Base-by-base conservation (phyloP, 2,888 invertebrate species). In the Lithodes maja region DNA sequence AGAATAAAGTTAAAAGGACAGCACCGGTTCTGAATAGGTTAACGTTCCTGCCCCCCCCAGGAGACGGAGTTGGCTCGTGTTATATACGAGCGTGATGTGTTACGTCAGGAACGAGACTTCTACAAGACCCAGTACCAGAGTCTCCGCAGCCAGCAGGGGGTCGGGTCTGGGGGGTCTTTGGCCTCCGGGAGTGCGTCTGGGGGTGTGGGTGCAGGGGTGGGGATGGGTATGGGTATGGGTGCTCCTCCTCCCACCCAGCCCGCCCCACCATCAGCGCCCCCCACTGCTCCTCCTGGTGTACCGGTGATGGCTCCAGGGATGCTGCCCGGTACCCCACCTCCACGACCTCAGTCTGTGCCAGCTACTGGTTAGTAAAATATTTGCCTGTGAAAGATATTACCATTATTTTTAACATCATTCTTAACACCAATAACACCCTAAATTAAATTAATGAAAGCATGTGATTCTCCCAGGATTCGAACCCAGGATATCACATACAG, bases 101-200 rank as follows among this genome's bases (percentile, higher is more conserved):
- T 90, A 50, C 69, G 78, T 33, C 89, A 90, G 77, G 91, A 91
- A 84, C 69, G 90, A 9, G 85, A 91, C 68, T 91, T 91, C 83
- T 87, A 87, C 85, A 87, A 89, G 77, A 83, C 85, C 79, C 91
- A 91, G 50, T 81, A 86, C 75, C 88, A 87, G 85, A 61, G 82
- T 15, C n/a, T 90, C 50, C 87, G 75, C 75, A 77, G 52, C 15
- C 89, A 83, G 15, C 89, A 86, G 53, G 78, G 52, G 3, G 84
- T 54, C 55, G 80, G 88, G 33, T 89, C 88, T 15, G 80, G 83
- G 17, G 85, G 75, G 9, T 89, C 88, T 52, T 69, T 74, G 1
- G 74, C 54, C 1, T 89, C 88, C 52, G 88, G 88, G n/a, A 75
- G 82, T 55, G 68, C 12, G 50, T 68, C 82, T 50, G 82, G 82